phyloP scores from a whole-genome alignment of 2,888 invertebrate species.

The Bimastos eiseni region DNA sequence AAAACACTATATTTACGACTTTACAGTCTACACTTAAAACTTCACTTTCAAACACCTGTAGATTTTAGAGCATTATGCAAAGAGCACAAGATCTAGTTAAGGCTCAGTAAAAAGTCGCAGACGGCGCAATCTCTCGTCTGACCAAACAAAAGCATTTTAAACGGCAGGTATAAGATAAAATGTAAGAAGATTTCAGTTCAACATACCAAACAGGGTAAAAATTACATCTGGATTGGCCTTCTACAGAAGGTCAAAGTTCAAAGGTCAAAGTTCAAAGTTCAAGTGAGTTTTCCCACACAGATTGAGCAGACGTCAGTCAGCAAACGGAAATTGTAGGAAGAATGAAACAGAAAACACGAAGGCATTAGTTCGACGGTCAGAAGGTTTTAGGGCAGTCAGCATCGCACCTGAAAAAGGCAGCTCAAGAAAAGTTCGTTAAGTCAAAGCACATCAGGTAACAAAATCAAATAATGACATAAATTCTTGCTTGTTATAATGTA shows the following conservation, averaged over 20 bases:
- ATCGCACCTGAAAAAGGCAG: constrained; percentile 17
- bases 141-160: neutral
- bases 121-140: neutral
- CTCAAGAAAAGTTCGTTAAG: constrained; percentile 22
- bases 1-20: neutral
- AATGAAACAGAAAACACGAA: constrained; percentile 24
- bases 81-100: neutral
- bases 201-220: constrained; percentile 38
- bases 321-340: constrained; percentile 18
- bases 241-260: constrained; percentile 28
- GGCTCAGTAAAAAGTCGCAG: neutral
- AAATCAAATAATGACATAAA: neutral
- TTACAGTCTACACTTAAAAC: neutral
- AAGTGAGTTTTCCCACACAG: constrained; percentile 27
- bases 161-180: neutral
- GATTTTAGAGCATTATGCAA: neutral
- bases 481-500: no score
- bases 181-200: constrained; percentile 2
- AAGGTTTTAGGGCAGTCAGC: neutral
- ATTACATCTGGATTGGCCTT: constrained; percentile 36
- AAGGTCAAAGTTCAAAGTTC: constrained; percentile 24
- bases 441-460: constrained; percentile 3
- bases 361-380: neutral
- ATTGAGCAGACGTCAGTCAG: constrained; percentile 25
- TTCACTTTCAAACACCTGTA: neutral